Evolutionary conservation across 2,113 vertebrate genomes (phyloP), one percentile per base, ranked within the genome.

Genomic region (Seriola dumerili): DNA sequence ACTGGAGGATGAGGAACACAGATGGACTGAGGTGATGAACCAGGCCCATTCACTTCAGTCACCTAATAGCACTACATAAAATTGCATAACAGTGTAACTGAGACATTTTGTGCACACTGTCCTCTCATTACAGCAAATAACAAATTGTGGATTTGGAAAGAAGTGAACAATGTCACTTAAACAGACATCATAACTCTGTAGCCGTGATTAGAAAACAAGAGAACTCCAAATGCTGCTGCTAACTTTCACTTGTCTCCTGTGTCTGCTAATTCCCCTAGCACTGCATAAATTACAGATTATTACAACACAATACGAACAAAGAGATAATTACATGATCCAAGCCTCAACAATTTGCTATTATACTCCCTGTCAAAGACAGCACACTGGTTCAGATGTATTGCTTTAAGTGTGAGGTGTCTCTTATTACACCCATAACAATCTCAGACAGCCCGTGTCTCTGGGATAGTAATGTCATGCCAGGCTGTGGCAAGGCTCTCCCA

Each of bases 351-450:
- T 91, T 78, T 83, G 32, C 89, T 58, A 84, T 93, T 95, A 90
- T 94, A 58, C 68, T 87, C 81, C 57, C 77, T 76, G 85, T 90
- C 86, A 90, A 88, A 89, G 81, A 83, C 86, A 64, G 72, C 16
- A 23, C 76, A 65, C 81, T 61, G 79, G 74, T 78, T 90, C 91
- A 92, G 91, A 92, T 92, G 91, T 88, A 91, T 63, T 80, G 86
- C 88, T 91, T 90, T 83, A 77, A 88, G 85, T 85, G 90, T 69
- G 88, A 91, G 86, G 75, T 89, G 84, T 92, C 93, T 94, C 94
- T 86, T 81, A 74, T 94, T 94, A 92, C 94, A 92, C 84, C 81
- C 90, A 92, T 92, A 93, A 94, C 90, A 92, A 81, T 86, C 89
- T 89, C 83, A 91, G 90, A 89, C 92, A 89, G 86, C 85, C 90